A percentile compares a stretch with the other conserved stretches of the same genome.
Evolutionary conservation across 2,797 vertebrate species (phyloP).

Genomic region (Falco concolor): DNA sequence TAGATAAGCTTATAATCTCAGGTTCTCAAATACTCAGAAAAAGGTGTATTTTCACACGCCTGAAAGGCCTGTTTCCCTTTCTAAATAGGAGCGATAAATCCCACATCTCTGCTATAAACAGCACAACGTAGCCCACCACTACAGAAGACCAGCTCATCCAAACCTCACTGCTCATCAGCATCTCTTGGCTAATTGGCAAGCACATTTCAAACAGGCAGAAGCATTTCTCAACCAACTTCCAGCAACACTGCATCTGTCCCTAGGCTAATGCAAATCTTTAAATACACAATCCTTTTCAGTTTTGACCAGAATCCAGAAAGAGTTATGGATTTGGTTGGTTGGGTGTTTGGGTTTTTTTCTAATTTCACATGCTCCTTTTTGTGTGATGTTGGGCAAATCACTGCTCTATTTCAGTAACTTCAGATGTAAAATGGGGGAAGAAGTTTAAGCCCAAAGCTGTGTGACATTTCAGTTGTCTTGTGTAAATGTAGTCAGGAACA

Average conservation of each 20-base stretch:
- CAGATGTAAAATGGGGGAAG: not conserved
- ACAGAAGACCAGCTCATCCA: not conserved
- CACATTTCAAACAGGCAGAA: not conserved
- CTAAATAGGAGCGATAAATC: not conserved
- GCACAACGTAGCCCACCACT: fast-evolving
- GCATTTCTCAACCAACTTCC: not conserved
- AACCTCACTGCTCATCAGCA: not conserved
- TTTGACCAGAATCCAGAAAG: not conserved
- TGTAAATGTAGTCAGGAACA: not conserved
- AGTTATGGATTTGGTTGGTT: not conserved
- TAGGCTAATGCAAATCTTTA: not conserved
- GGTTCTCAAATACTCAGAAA: not conserved
- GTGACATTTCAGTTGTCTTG: not conserved
- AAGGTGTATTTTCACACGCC: not conserved
- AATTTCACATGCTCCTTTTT: not conserved
- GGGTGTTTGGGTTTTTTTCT: no score
- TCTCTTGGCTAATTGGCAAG: no score
- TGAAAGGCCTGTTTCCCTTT: not conserved
- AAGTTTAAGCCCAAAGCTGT: not conserved
- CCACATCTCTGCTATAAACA: not conserved
- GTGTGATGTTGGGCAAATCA: not conserved
- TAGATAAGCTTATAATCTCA: not conserved
- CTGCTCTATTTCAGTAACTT: not conserved
- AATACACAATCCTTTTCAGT: not conserved
- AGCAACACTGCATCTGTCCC: fast-evolving